Evolutionary conservation across 2,888 invertebrate species (phyloP).

Genomic region (Eristalis arbustorum): DNA sequence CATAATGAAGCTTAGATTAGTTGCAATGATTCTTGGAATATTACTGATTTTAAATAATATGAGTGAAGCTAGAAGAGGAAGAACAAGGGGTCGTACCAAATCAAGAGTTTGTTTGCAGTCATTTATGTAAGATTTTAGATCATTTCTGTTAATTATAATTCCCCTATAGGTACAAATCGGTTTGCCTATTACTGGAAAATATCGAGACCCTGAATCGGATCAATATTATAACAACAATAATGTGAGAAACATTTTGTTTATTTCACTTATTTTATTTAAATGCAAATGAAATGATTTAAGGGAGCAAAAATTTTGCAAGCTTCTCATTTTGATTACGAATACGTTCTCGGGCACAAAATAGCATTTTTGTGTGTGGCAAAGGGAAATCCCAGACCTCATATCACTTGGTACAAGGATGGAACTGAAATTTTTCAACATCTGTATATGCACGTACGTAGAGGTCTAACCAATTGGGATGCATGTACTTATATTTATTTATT

Average conservation of each 20-base stretch:
- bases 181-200: slow-evolving; percentile 92
- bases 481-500: not conserved
- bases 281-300: slow-evolving; percentile 80
- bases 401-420: slow-evolving; percentile 98
- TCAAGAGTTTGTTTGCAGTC: slow-evolving; percentile 83
- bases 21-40: slow-evolving; percentile 76
- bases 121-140: not conserved
- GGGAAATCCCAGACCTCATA: slow-evolving; percentile 93
- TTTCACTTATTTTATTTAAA: not conserved
- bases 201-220: slow-evolving; percentile 93
- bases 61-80: slow-evolving; percentile 84
- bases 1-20: slow-evolving; percentile 76
- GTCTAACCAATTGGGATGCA: not conserved
- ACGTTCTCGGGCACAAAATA: slow-evolving; percentile 95
- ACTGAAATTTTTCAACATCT: slow-evolving; percentile 94
- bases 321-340: slow-evolving; percentile 96
- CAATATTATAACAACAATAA: slow-evolving; percentile 94
- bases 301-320: slow-evolving; percentile 94
- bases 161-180: slow-evolving; percentile 88
- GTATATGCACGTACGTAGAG: slow-evolving; percentile 89
- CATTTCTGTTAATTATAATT: slow-evolving; percentile 4
- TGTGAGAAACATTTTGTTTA: slow-evolving; percentile 77
- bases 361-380: slow-evolving; percentile 95
- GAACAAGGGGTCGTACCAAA: slow-evolving; percentile 87
- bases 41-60: slow-evolving; percentile 78